phyloP scores from a whole-genome alignment of 1,140 invertebrate species.

The Chironomus striatipennis region DNA sequence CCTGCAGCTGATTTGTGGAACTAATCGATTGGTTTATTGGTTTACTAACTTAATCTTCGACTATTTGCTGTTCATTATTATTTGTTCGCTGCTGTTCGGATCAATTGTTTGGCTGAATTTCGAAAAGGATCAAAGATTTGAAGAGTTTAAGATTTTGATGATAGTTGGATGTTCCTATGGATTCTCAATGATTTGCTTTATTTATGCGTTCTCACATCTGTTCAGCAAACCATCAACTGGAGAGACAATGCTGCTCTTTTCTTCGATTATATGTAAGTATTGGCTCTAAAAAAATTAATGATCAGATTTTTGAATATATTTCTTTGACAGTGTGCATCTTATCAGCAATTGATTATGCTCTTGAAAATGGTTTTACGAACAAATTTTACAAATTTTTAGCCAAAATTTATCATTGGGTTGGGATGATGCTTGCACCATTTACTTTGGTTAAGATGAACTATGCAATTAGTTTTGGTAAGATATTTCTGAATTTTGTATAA shows the following conservation, averaged over 20 bases:
- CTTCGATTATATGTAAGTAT: too few species aligned
- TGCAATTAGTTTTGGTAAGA: too few species aligned
- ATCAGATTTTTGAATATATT: too few species aligned
- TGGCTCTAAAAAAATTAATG: too few species aligned
- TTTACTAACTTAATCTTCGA: constrained; percentile 62
- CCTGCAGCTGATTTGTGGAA: constrained; percentile 62
- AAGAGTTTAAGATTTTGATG: constrained; percentile 43
- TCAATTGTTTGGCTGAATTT: constrained; percentile 51
- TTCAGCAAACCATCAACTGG: constrained; percentile 60
- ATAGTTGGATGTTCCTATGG: constrained; percentile 44
- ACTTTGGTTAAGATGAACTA: background rate
- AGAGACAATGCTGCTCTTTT: constrained; percentile 43
- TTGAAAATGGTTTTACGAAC: background rate
- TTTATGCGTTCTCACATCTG: constrained; percentile 50
- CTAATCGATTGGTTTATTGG: constrained; percentile 65
- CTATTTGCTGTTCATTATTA: constrained; percentile 52
- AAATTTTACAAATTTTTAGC: background rate
- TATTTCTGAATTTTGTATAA: too few species aligned
- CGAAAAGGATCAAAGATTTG: constrained; percentile 43
- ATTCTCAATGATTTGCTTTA: constrained; percentile 44
- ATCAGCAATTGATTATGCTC: too few species aligned
- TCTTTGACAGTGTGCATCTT: too few species aligned
- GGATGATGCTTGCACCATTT: background rate
- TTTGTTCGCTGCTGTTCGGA: constrained; percentile 43
- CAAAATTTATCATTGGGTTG: background rate